Evolutionary conservation across 2,797 vertebrate genomes (phyloP), one percentile per base, ranked within the genome.

Genomic region (Semaprochilodus insignis): DNA sequence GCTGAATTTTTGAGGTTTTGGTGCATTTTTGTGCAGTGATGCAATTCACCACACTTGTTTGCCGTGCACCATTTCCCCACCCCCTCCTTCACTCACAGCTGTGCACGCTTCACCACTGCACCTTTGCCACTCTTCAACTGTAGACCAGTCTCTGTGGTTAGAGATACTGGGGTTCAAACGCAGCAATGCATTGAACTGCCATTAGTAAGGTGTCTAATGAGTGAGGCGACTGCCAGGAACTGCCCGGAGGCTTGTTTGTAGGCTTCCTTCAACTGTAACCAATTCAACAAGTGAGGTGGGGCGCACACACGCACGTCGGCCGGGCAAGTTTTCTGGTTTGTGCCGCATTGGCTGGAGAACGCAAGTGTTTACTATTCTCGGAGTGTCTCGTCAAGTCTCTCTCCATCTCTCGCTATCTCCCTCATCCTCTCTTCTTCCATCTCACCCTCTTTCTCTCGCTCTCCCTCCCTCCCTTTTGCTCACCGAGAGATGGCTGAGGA

Each of bases 321-420:
- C 44, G 66, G n/a, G 52, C 16, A 51, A 67, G 27, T 36, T 67
- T 71, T 78, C 81, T 63, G 82, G 67, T 40, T 74, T 67, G 80
- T 85, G 72, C 86, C 78, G 87, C 83, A 81, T 82, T 77, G 73
- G 81, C 76, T 73, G 82, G 48, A 85, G 81, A 74, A 85, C 57
- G 51, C 80, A 69, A 81, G 86, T 87, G 81, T 88, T 90, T 88
- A 85, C 85, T 87, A 90, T 90, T 89, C 89, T 87, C 78, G 17
- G 80, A 75, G 84, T 86, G 86, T 88, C 86, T 84, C 78, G 8
- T 74, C 81, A 83, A 80, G 84, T 85, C 85, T 77, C 65, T 74
- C 75, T 80, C 83, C 55, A 31, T 88, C 78, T 74, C 75, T 80
- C 83, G 51, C 80, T 57, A 62, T 79, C 63, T 83, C 51, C 13